Percentiles rank a stretch among this genome's conserved stretches.
Evolutionary conservation across 2,888 invertebrate species (phyloP).

Genomic region (Pristionchus maxplancki): DNA sequence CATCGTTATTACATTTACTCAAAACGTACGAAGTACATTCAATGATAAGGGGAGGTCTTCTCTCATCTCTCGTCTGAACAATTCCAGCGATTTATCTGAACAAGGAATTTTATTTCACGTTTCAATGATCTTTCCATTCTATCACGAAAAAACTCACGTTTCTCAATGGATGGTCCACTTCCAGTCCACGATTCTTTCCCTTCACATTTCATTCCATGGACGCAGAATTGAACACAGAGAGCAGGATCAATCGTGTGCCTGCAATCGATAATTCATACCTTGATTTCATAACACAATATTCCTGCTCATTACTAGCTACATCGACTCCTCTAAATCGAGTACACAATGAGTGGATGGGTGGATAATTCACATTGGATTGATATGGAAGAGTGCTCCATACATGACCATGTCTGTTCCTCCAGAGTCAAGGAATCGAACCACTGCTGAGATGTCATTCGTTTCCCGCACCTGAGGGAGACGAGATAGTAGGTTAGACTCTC

Average conservation of each 20-base stretch:
- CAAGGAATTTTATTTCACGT: not conserved
- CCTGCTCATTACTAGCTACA: not conserved
- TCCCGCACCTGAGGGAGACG: not conserved
- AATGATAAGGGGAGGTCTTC: conserved; percentile 15
- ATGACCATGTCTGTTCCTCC: conserved; percentile 51
- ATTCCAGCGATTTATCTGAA: not conserved
- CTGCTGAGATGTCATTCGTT: not conserved
- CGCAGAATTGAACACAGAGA: conserved; percentile 27
- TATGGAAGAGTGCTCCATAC: conserved; percentile 44
- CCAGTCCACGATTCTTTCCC: not conserved
- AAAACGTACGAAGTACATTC: not conserved
- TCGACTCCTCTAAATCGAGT: not conserved
- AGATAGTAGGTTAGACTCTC: too few relatives aligned
- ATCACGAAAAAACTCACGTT: not conserved
- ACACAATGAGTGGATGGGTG: not conserved
- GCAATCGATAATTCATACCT: not conserved
- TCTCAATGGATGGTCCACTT: not conserved
- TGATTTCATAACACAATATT: not conserved
- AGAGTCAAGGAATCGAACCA: conserved; percentile 50
- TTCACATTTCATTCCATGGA: conserved; percentile 33
- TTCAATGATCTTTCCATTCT: too few relatives aligned
- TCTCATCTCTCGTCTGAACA: not conserved
- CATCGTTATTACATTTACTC: too few relatives aligned
- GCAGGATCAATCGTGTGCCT: conserved; percentile 10
- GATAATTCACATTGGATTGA: conserved; percentile 27